Base-by-base conservation (phyloP, 2,113 vertebrate species). In the Plectropomus leopardus region DNA sequence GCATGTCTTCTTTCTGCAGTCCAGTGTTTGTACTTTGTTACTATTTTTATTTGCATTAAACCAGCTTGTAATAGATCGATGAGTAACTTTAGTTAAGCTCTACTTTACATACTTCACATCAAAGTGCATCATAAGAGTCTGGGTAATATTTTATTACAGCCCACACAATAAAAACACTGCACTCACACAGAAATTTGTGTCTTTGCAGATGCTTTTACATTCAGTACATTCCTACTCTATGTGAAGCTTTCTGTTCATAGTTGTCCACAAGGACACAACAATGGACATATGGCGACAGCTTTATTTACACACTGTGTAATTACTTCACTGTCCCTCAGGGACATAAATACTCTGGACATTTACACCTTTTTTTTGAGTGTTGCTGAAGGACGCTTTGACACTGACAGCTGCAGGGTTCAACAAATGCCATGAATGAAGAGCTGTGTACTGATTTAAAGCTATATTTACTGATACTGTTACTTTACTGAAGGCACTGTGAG, bases 261-360 rank as follows among this genome's bases (percentile, higher is more conserved):
- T 15, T 65, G 71, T n/a, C 40, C 48, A 79, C 3, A 67, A 67
- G 68, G 77, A 30, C 68, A 3, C 30, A 0, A 0, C 34, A 9
- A 21, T 4, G 61, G 32, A 72, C 72, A 59, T 64, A 40, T 76
- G 71, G 48, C 15, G 24, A 61, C 66, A 53, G 53, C 50, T 78
- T 64, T 58, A 70, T 24, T 64, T 36, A 45, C 66, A 5, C 17
- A 10, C 34, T 16, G 23, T 42, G 14, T 74, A 14, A 51, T 36
- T 28, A 28, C 36, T 65, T 23, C 28, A 1, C 47, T 13, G 19
- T 14, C 28, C 60, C 60, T 71, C 21, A 9, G 60, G 72, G 76
- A 71, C 65, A 17, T 17, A 0, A 36, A 67, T 4, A 28, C 17
- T 3, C n/a, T 10, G 23, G 45, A 59, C 21, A 8, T 28, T 50